Conservation (phyloP, 2,113 vertebrate species). For the Sylvia atricapilla region DNA sequence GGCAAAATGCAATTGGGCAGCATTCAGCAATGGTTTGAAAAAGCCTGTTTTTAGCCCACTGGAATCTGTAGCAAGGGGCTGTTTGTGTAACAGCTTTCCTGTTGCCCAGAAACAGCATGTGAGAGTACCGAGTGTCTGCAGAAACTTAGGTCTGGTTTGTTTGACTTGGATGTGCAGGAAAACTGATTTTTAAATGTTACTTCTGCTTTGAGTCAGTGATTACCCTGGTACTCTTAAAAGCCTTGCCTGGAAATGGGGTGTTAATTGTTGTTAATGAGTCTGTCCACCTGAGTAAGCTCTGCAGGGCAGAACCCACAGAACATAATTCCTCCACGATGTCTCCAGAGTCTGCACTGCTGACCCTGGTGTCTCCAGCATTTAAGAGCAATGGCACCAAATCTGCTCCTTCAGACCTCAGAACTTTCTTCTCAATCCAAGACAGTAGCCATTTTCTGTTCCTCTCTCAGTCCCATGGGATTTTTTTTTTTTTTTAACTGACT, state of each 20-base stretch:
- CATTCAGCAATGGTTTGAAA: neutral
- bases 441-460: neutral
- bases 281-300: constrained; percentile 26
- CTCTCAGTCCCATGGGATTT: neutral
- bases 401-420: neutral
- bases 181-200: constrained; percentile 27
- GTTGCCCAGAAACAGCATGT: constrained; percentile 27
- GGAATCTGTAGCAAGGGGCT: neutral
- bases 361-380: neutral
- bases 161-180: constrained; percentile 7
- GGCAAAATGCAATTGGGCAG: neutral
- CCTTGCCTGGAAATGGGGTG: constrained; percentile 39
- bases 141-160: constrained; percentile 4
- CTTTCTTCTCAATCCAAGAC: neutral
- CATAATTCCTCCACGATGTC: neutral
- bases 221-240: constrained; percentile 1
- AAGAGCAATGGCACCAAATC: neutral
- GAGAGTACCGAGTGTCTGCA: neutral
- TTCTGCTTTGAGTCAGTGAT: constrained; percentile 19
- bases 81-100: neutral
- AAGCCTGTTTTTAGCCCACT: neutral
- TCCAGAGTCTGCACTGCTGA: neutral
- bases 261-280: constrained; percentile 50
- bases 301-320: neutral
- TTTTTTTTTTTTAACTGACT: neutral